Conservation (phyloP, 2,113 vertebrate genomes). For the Orthonyx spaldingii region DNA sequence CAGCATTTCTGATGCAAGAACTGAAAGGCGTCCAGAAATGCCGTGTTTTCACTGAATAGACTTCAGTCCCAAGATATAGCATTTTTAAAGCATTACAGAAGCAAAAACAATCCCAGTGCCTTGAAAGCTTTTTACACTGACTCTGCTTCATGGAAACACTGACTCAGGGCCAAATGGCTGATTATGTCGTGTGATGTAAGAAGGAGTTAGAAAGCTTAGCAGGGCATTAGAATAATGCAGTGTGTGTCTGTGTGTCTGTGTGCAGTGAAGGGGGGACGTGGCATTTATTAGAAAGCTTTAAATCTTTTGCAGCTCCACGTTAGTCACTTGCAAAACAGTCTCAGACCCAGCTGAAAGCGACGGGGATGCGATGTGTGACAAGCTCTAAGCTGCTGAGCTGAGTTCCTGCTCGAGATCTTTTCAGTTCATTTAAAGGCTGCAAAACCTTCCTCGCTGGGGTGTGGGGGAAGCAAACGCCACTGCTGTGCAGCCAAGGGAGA, state of each 20-base stretch:
- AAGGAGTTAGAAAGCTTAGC: constrained; percentile 54
- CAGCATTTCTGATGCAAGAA: constrained; percentile 37
- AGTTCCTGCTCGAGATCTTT: neutral
- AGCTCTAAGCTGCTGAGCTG: neutral
- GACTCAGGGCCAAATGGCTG: constrained; percentile 62
- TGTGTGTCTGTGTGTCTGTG: constrained; percentile 14
- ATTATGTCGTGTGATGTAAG: constrained; percentile 53
- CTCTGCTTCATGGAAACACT: constrained; percentile 48
- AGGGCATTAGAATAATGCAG: constrained; percentile 48
- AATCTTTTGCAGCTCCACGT: constrained; percentile 8
- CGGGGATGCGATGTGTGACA: neutral
- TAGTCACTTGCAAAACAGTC: neutral
- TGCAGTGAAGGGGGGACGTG: neutral
- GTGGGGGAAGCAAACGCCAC: neutral
- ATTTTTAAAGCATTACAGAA: constrained; percentile 61
- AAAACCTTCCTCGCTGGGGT: neutral
- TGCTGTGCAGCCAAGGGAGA: neutral
- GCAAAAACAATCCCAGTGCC: constrained; percentile 55
- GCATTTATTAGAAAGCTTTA: constrained; percentile 54
- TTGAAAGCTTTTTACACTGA: constrained; percentile 53
- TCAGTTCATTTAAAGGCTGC: neutral
- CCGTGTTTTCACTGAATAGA: constrained; percentile 19
- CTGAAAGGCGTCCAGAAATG: constrained; percentile 43
- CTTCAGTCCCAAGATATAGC: constrained; percentile 39
- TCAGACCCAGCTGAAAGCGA: neutral